These are phyloP conservation scores for Psococerastis gibbosa DNA, from an alignment of 2,888 invertebrate species.

Conservation along the genomic window DNA sequence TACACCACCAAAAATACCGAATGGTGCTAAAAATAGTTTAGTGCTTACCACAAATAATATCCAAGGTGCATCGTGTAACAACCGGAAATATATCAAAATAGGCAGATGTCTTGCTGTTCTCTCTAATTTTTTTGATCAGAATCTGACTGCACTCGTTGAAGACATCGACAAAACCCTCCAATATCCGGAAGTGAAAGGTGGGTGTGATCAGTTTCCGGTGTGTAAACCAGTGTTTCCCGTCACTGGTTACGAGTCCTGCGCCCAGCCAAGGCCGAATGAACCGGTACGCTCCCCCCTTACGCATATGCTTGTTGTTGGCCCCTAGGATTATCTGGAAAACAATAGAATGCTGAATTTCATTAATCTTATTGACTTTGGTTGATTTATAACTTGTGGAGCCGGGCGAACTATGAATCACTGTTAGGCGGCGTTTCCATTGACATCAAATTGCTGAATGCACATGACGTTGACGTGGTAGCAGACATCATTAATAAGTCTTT, in stretches of 20 bases:
- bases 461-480: no score
- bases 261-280: constrained; percentile 74
- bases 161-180: constrained; percentile 67
- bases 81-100: constrained; percentile 64
- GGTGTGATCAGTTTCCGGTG: constrained; percentile 72
- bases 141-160: constrained; percentile 45
- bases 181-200: constrained; percentile 68
- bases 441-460: no score
- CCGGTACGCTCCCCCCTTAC: constrained; percentile 58
- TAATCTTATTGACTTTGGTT: not conserved
- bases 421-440: no score
- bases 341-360: not conserved
- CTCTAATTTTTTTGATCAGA: constrained; percentile 40
- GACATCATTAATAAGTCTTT: no score
- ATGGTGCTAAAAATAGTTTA: not conserved
- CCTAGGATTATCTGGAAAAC: constrained; percentile 42
- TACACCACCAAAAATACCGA: constrained; percentile 11
- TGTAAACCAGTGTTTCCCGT: constrained; percentile 49
- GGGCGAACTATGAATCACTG: no score
- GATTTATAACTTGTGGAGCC: no score
- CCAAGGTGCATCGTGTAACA: constrained; percentile 53
- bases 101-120: constrained; percentile 28
- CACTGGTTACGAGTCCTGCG: constrained; percentile 61
- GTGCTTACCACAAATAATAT: constrained; percentile 52
- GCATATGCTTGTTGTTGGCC: constrained; percentile 60